A percentile compares a stretch with the other conserved stretches of the same genome.
Evolutionary conservation across 2,888 invertebrate genomes (phyloP).

Genomic region (Netelia inedita): DNA sequence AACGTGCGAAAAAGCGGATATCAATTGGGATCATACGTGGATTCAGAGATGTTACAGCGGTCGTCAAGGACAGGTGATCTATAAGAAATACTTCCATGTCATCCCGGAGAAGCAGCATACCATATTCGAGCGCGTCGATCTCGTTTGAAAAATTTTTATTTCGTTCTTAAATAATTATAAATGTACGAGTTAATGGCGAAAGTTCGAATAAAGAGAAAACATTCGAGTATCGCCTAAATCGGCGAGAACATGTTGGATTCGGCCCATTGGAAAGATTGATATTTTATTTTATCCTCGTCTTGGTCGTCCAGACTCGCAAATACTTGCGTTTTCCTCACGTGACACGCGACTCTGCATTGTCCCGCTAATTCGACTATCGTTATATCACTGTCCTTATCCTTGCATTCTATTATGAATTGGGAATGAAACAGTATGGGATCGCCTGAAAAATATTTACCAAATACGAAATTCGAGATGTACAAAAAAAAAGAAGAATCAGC

Average conservation of each 20-base stretch:
- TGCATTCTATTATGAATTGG: slow-evolving; percentile 91
- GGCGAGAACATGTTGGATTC: slow-evolving; percentile 74
- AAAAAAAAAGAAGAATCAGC: slow-evolving; percentile 29
- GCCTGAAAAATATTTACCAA: slow-evolving; percentile 86
- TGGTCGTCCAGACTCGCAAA: slow-evolving; percentile 79
- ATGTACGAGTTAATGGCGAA: neutral
- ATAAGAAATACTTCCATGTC: slow-evolving; percentile 95
- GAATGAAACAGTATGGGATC: slow-evolving; percentile 94
- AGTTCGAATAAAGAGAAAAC: neutral
- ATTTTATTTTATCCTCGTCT: slow-evolving; percentile 73
- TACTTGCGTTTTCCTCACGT: slow-evolving; percentile 82
- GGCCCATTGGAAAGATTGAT: slow-evolving; percentile 83
- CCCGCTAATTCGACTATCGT: slow-evolving; percentile 77
- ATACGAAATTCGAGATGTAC: slow-evolving; percentile 33
- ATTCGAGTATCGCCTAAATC: slow-evolving; percentile 20
- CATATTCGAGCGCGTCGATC: slow-evolving; percentile 91
- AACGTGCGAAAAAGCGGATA: slow-evolving; percentile 93
- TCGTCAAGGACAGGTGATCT: slow-evolving; percentile 89
- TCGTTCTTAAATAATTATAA: slow-evolving; percentile 38
- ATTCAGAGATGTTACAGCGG: slow-evolving; percentile 89
- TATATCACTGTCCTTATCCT: slow-evolving; percentile 85
- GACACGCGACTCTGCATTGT: slow-evolving; percentile 80
- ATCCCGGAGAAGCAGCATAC: slow-evolving; percentile 92
- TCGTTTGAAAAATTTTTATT: slow-evolving; percentile 86
- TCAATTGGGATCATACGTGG: slow-evolving; percentile 92